Base-by-base conservation (phyloP, 2,797 vertebrate species). In the Lacerta viridis region DNA sequence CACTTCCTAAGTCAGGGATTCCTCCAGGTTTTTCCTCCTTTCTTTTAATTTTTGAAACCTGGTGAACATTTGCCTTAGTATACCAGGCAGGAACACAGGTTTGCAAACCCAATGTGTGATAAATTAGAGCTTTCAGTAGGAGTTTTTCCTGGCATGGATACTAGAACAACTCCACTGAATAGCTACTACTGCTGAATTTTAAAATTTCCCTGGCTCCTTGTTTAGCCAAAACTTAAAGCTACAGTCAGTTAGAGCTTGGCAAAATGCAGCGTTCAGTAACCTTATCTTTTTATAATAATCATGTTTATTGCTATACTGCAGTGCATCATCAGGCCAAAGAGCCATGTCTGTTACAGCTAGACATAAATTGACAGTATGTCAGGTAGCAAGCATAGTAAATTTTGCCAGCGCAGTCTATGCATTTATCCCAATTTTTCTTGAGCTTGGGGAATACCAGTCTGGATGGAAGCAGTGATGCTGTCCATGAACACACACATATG, bases 111-210 rank as follows among this genome's bases (percentile, higher is more conserved):
- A 87, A 71, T 0, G 90, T 94, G 94, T 95, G 95, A 95, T 94
- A 96, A 94, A 95, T 96, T 87, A 96, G 94, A 94, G 91, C 94
- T 96, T 96, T 96, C 93, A 95, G 94, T 95, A 29, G 0, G 91
- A 93, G 95, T 97, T 97, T 97, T 96, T 96, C 95, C 96, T 97
- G 96, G 97, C 96, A 96, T 33, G 17, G 74, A 41, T 86, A 86
- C 91, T 92, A 96, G 94, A 96, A 96, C 92, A 96, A 96, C 94
- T 94, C 92, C 43, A 93, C 96, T 91, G 93, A 96, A 93, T 79
- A 94, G 95, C 93, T 94, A 94, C 95, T 94, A 94, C 91, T 95
- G 94, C 92, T 95, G 95, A 97, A 96, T 96, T 93, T 95, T 94
- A 96, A 97, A 96, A 94, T 95, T 95, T 95, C 93, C n/a, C 90